phyloP scores from a whole-genome alignment of 2,888 invertebrate genomes.

The Eilema griseolum region DNA sequence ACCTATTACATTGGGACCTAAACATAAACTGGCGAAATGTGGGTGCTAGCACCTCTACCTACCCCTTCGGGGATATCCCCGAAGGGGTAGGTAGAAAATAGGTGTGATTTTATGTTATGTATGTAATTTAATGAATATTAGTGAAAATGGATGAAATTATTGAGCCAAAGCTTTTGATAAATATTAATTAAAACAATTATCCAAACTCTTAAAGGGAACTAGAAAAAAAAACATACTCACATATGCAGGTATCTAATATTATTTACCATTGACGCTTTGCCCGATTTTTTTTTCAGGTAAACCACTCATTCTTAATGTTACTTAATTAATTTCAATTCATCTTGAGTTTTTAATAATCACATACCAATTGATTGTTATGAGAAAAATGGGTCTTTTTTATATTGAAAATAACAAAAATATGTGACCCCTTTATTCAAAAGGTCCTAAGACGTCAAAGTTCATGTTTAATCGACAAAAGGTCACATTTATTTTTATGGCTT shows the following conservation, averaged over 20 bases:
- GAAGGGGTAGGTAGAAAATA: too few relatives aligned
- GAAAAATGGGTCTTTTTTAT: neutral
- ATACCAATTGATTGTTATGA: neutral
- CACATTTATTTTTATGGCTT: neutral
- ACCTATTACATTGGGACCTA: too few relatives aligned
- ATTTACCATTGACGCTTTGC: too few relatives aligned
- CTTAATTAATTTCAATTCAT: neutral
- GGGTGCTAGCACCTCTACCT: too few relatives aligned
- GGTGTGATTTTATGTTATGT: too few relatives aligned
- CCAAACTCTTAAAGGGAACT: neutral
- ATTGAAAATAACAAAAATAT: neutral
- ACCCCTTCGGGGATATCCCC: too few relatives aligned
- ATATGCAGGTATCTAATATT: too few relatives aligned
- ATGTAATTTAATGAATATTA: neutral
- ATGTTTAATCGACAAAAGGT: conserved; percentile 25
- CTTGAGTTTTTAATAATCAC: neutral
- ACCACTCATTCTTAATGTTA: neutral
- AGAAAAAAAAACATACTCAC: too few relatives aligned
- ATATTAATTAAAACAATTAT: neutral
- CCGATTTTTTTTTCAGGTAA: neutral
- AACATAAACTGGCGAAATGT: too few relatives aligned
- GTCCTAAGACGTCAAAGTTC: conserved; percentile 43
- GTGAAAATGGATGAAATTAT: neutral
- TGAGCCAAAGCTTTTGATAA: neutral
- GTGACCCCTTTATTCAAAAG: conserved; percentile 17